Evolutionary conservation across 2,888 invertebrate species (phyloP).

Genomic region (Mamestra brassicae): DNA sequence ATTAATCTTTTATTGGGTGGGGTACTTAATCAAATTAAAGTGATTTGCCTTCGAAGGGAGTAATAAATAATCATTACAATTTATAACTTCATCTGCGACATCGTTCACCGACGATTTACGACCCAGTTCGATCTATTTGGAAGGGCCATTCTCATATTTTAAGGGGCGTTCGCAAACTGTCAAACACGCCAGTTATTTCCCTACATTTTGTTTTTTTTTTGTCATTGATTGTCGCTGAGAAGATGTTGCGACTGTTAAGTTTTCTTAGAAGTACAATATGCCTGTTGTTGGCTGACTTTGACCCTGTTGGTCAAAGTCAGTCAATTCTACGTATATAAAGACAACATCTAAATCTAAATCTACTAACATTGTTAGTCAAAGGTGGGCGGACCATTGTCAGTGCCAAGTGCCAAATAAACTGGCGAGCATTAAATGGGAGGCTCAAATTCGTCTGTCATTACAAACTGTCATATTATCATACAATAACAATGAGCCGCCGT

Average conservation of each 20-base stretch:
- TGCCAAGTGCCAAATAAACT: constrained; percentile 76
- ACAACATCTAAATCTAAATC: constrained; percentile 66
- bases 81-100: background rate
- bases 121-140: background rate
- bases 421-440: constrained; percentile 82
- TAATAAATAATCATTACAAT: constrained; percentile 17
- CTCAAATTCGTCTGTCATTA: constrained; percentile 75
- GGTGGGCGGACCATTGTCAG: constrained; percentile 77
- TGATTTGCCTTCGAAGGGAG: constrained; percentile 50
- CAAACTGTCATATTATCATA: constrained; percentile 81
- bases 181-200: no score
- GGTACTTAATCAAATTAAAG: constrained; percentile 24
- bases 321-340: constrained; percentile 13
- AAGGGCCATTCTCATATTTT: no score
- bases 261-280: no score
- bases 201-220: no score
- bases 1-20: constrained; percentile 29
- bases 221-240: no score
- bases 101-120: background rate
- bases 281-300: no score
- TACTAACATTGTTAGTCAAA: constrained; percentile 41
- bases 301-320: background rate
- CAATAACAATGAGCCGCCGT: constrained; percentile 85
- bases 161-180: no score
- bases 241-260: no score